Base-by-base conservation (phyloP, 1,140 invertebrate genomes). In the Musca vetustissima region DNA sequence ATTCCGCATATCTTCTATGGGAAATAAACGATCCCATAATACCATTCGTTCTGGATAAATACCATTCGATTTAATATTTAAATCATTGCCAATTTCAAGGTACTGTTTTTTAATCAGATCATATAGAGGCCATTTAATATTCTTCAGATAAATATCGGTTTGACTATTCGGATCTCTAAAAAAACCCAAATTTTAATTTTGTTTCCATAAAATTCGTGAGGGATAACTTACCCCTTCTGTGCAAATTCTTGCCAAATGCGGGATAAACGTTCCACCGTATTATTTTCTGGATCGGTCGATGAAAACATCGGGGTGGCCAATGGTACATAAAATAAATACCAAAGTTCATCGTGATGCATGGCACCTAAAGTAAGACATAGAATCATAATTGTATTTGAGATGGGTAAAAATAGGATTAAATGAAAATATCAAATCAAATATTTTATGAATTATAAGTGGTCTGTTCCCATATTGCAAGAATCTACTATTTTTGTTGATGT, bases 291-390 rank as follows among this genome's bases (percentile, higher is more conserved):
- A 73, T 85, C 83, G 19, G 69, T 79, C 59, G 72, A 69, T 49
- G 81, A 83, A 6, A 86, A 82, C 11, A 77, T 69, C 0, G 84
- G 83, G 22, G 84, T 76, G 4, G 80, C 11, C 1, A 76, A 68
- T 0, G 79, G 78, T 4, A 84, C 83, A 66, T 83, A 83, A 70
- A 88, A 88, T 17, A 89, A 67, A 72, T 90, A 89, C 32, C 88
- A 79, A 2, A 89, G 78, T 72, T 90, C 88, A 72, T 89, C 88
- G 67, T 86, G 84, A 72, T 89, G 88, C 3, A 84, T 83, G 3
- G 86, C 84, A 6, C 88, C 88, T 88, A 52, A 1, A 64, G 36
- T 7, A 43, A 48, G 14, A 70, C n/a, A n/a, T n/a, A n/a, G n/a
- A n/a, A n/a, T n/a, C n/a, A n/a, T n/a, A n/a, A n/a, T n/a, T n/a